Conservation (phyloP, 2,797 vertebrate genomes). For the Chromis chromis region DNA sequence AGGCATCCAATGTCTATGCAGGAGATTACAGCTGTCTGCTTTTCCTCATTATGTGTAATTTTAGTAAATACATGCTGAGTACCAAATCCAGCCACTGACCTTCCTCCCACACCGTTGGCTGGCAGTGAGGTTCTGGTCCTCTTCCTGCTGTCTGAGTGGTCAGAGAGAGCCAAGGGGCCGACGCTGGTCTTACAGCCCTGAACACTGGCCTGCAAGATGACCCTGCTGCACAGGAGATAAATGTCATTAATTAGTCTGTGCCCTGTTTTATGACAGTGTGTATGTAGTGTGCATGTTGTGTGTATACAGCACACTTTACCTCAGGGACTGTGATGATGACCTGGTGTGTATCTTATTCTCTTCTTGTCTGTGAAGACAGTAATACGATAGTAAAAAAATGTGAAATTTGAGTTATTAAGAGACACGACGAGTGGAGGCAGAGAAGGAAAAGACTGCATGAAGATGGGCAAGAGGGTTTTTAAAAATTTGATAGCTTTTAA, state of each 20-base stretch:
- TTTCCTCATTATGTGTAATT: not conserved
- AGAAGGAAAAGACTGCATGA: constrained; percentile 34
- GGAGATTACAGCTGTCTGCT: not conserved
- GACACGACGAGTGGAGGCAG: constrained; percentile 31
- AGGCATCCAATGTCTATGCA: not conserved
- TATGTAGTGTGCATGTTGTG: not conserved
- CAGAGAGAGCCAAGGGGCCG: constrained; percentile 87
- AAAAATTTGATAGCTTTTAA: constrained; percentile 16
- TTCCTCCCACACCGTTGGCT: constrained; percentile 88
- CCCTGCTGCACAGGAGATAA: constrained; percentile 79
- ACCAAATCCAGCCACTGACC: constrained; percentile 78
- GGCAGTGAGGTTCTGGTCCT: constrained; percentile 93
- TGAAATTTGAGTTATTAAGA: not conserved
- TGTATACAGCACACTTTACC: constrained; percentile 62
- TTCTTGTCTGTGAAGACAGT: constrained; percentile 80
- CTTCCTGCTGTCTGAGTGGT: constrained; percentile 89
- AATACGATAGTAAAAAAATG: constrained; percentile 29
- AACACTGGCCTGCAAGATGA: constrained; percentile 91
- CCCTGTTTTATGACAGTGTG: not conserved
- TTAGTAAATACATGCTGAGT: not conserved
- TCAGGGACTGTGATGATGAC: constrained; percentile 82
- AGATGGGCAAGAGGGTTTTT: constrained; percentile 40
- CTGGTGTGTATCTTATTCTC: constrained; percentile 87
- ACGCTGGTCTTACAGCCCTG: constrained; percentile 88
- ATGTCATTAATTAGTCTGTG: not conserved